Evolutionary conservation across 2,888 invertebrate species (phyloP), one percentile per base, ranked within the genome.

Genomic region (Phengaris alcon): DNA sequence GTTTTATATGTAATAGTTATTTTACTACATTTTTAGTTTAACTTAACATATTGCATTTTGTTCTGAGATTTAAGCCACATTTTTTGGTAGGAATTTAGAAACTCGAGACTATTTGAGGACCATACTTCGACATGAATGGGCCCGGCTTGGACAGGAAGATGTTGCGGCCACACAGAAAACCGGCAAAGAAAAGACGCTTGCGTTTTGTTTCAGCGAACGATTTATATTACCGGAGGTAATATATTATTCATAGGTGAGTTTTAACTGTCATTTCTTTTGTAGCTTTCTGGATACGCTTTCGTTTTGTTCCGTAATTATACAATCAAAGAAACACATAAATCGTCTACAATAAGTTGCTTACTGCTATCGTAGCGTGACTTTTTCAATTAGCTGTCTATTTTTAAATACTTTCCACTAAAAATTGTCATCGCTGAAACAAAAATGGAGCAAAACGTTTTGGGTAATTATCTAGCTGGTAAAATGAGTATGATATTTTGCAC

Each of bases 321-420:
- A 64, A 64, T 35, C 64, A 35, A 64, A 64, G 35, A 64, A 64
- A 64, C 12, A 64, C 44, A 64, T 44, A 64, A 64, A 64, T 35
- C 64, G 35, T 35, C 64, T 13, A 6, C 64, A 35, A 64, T 22
- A 22, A 35, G 64, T 64, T 35, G 35, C 54, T 22, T 72, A 52
- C 35, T 52, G 51, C 87, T 85, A 85, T 87, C 85, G 82, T 90
- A 81, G 88, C 92, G 89, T 91, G 91, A 79, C 79, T 78, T 77
- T 81, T 82, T 78, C 89, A 88, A 88, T 90, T 85, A 87, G 83
- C 79, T 74, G 81, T 80, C 78, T 79, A 86, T 87, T 88, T 89
- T 90, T 88, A 86, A 86, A 83, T 82, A 80, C 81, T 80, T 82
- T 81, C 79, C 82, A 54, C 55, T 75, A 74, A 59, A 74, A 48